Evolutionary conservation across 2,797 vertebrate species (phyloP), one percentile per base, ranked within the genome.

Genomic region (Antrozous pallidus): DNA sequence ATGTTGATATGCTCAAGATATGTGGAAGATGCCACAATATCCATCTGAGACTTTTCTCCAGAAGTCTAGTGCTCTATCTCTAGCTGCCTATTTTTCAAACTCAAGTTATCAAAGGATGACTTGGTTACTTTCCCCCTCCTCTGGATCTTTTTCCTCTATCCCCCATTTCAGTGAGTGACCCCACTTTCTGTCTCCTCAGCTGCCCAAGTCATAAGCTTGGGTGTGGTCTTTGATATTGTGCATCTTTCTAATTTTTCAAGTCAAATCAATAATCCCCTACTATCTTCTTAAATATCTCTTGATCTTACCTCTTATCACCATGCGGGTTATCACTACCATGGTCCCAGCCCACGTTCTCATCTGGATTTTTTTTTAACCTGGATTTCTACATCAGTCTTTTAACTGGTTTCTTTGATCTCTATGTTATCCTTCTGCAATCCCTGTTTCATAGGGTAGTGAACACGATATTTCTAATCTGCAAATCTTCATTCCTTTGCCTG

Each of bases 401-500:
- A 75, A 54, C 14, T 61, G 4, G 4, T 16, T 78, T 65, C 12
- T 51, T 63, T 74, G 42, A 22, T 47, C 7, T 88, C 24, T 65
- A 2, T 36, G 6, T 45, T 88, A 33, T 70, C 31, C 49, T 90
- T n/a, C 70, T 89, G 49, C 20, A 69, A 75, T 63, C 20, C 5
- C 6, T 88, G 82, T 89, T 45, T 70, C 26, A 67, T 6, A 45
- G 7, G 24, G 16, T 13, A 51, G 49, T 80, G 13, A 87, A 47
- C 38, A 75, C 20, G 3, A 45, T 80, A 51, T 87, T 83, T 93
- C 36, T 86, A 82, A 83, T 93, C 28, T 92, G 26, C 16, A 88
- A 90, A 71, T 88, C 6, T 79, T 31, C 77, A 88, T 94, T 96
- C 70, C n/a, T 93, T 45, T 85, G 36, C 42, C 17, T 80, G 18